Evolutionary conservation across 1,140 invertebrate species (phyloP).

Genomic region (Stegodyphus mimosarum): DNA sequence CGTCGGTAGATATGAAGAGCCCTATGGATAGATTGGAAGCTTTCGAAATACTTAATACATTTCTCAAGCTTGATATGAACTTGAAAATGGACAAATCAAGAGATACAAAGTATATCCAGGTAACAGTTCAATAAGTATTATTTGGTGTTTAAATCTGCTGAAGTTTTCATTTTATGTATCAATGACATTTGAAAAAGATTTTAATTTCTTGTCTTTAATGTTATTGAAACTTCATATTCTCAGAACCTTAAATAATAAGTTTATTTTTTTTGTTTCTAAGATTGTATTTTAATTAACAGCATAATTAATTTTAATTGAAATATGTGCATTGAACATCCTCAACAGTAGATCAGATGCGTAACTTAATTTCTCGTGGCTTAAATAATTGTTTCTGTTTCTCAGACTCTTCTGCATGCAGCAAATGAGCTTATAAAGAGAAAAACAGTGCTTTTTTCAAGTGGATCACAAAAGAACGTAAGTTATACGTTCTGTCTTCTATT

Average conservation of each 20-base stretch:
- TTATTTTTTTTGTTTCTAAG: too few species aligned
- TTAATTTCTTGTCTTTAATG: too few species aligned
- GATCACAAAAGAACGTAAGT: conserved; percentile 61
- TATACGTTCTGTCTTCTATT: neutral
- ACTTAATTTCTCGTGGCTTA: neutral
- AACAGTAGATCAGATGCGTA: too few species aligned
- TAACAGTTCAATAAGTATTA: neutral
- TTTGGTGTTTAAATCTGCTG: too few species aligned
- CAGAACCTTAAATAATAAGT: too few species aligned
- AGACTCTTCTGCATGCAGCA: conserved; percentile 44
- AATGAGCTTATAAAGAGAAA: conserved; percentile 59
- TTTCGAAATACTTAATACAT: conserved; percentile 50
- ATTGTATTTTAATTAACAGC: too few species aligned
- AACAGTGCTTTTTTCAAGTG: conserved; percentile 47
- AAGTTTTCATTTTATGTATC: too few species aligned
- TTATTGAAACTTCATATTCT: too few species aligned
- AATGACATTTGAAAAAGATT: too few species aligned
- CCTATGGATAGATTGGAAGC: conserved; percentile 53
- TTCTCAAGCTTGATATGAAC: conserved; percentile 54
- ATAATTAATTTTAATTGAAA: too few species aligned
- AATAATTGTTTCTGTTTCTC: conserved; percentile 10
- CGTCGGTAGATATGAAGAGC: conserved; percentile 38
- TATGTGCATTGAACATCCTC: too few species aligned
- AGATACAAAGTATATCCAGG: conserved; percentile 53
- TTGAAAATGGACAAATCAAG: conserved; percentile 41